Evolutionary conservation across 2,888 invertebrate genomes (phyloP).

Genomic region (Acleris sparsana): DNA sequence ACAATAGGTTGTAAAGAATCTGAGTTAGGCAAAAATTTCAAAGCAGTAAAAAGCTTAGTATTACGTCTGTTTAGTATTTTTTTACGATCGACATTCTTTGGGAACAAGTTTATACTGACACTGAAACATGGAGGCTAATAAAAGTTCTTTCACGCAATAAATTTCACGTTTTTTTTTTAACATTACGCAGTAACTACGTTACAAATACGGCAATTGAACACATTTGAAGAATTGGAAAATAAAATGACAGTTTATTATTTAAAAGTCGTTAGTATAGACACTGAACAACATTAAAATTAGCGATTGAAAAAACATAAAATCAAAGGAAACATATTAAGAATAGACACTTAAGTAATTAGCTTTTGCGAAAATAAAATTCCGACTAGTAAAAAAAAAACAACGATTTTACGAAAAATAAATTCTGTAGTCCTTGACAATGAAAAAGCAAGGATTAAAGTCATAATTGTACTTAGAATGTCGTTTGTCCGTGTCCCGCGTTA

Average conservation of each 20-base stretch:
- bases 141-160: constrained; percentile 33
- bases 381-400: too few relatives aligned
- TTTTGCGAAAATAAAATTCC: too few relatives aligned
- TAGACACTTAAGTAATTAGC: too few relatives aligned
- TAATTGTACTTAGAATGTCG: constrained; percentile 14
- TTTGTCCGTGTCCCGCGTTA: not conserved
- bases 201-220: too few relatives aligned
- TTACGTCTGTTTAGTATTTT: constrained; percentile 29
- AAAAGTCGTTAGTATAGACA: not conserved
- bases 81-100: constrained; percentile 33
- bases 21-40: constrained; percentile 26
- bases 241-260: not conserved
- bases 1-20: constrained; percentile 32
- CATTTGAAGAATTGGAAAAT: too few relatives aligned
- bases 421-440: too few relatives aligned
- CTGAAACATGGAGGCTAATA: constrained; percentile 29
- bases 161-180: constrained; percentile 38
- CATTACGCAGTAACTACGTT: constrained; percentile 15
- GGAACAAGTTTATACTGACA: constrained; percentile 32
- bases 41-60: constrained; percentile 27
- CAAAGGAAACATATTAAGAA: too few relatives aligned
- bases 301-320: too few relatives aligned
- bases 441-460: not conserved
- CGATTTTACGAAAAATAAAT: too few relatives aligned
- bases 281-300: too few relatives aligned